Evolutionary conservation across 2,797 vertebrate species (phyloP), one percentile per base, ranked within the genome.

Genomic region (Brachymystax lenok): DNA sequence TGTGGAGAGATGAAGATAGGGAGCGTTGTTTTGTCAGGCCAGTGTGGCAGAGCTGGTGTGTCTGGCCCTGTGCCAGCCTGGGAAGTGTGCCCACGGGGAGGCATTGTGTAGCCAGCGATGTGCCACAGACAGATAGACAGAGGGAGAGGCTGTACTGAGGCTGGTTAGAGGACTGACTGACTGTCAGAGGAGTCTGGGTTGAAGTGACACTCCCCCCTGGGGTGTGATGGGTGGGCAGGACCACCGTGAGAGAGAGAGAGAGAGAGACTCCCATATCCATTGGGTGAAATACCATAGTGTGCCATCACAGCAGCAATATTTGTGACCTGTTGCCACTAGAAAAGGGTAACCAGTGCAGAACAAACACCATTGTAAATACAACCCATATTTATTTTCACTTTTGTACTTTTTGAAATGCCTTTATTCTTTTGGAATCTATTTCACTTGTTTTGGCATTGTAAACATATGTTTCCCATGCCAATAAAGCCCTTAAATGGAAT

Each of bases 71-170:
- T 79, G 92, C 92, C 93, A 93, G 83, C 77, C 85, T 89, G 91
- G 92, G 92, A 91, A 82, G 71, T 50, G 87, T 90, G 93, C 93
- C 93, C 92, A 93, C 89, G 82, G 91, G 93, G 92, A 93, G 91
- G 93, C 93, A 93, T 89, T 93, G 90, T 94, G 87, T 84, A 84
- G 87, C 90, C 83, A 81, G 74, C 63, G 46, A 82, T 82, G 80
- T 84, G 80, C 70, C 86, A 76, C 19, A 52, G 17, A 72, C 10
- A 24, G 8, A 54, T 3, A 66, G 8, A 51, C 21, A 21, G 33
- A 33, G 66, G 63, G 73, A 27, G 24, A 17, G 27, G 40, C 10
- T 46, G 2, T 46, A 46, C 40, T 46, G 40, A 46, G 16, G 27
- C 69, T 33, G 54, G 24, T 52, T 17, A 3, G 5, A 14, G 14